Base-by-base conservation (phyloP, 2,888 invertebrate genomes). In the Agriotes lineatus region DNA sequence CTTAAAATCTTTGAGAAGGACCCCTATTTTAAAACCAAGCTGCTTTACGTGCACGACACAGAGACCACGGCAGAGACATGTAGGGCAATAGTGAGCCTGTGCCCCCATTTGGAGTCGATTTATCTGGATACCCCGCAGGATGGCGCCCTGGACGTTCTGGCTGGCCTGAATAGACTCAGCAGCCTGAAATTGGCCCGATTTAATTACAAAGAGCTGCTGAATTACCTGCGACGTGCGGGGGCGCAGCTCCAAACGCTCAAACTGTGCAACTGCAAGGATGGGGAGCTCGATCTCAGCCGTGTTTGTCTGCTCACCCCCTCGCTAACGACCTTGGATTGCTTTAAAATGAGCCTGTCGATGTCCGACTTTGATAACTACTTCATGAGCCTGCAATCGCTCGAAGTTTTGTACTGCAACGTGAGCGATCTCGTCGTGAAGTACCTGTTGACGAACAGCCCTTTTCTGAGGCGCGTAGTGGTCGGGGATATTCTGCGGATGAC, bases 31-130 rank as follows among this genome's bases (percentile, higher is more conserved):
- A 87, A 86, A 81, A 88, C 89, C n/a, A 90, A 90, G 74, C 76
- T 92, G 33, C 89, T 88, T 72, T 91, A 91, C 77, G 78, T 91
- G 18, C 91, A 91, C 75, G 91, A 92, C 75, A 88, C 88, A 0
- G 85, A 86, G 69, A 91, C 91, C 0, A 88, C 88, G 71, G 77
- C 84, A 74, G 86, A 89, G 62, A 88, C 86, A 1, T 86, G 90
- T 78, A 86, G 87, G 72, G 87, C 89, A 0, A 89, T 92, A 25
- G 80, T 88, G 2, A 85, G 86, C 37, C 80, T 89, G 0, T 91
- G 91, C 78, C 91, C 91, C 0, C 78, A 85, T 75, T 77, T 91
- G 74, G 90, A 91, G 75, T 90, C 89, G 5, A 85, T 91, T 57
- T 90, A 91, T 78, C 79, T 92, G 42, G 91, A 91, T 77, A 86